Conservation (phyloP, 2,888 invertebrate species). For the Julus scandinavius region DNA sequence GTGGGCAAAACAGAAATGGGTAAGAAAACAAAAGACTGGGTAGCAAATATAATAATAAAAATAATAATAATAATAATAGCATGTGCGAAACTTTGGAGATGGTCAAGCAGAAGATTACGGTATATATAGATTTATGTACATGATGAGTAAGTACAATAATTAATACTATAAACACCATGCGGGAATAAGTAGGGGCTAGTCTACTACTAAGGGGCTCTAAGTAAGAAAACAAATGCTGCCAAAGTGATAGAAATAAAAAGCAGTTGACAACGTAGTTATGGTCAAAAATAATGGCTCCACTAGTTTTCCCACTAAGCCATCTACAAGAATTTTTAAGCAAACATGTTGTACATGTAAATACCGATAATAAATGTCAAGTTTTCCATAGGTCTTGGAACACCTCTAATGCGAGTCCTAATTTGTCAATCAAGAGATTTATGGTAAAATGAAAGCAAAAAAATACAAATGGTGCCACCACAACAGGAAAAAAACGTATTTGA, state of each 20-base stretch:
- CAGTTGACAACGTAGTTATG: conserved; percentile 32
- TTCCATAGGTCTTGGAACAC: background rate
- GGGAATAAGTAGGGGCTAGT: conserved; percentile 40
- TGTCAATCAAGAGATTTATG: background rate
- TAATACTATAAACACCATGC: conserved; percentile 52
- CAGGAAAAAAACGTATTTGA: background rate
- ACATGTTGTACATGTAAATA: background rate
- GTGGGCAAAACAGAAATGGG: conserved; percentile 52
- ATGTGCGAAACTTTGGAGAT: conserved; percentile 70
- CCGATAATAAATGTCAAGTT: background rate
- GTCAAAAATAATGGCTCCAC: conserved; percentile 8
- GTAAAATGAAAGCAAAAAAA: background rate
- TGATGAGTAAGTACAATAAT: conserved; percentile 48
- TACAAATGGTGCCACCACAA: background rate
- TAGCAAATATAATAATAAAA: conserved; percentile 45
- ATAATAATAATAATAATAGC: conserved; percentile 53
- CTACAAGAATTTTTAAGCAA: conserved; percentile 17
- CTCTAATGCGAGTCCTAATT: background rate
- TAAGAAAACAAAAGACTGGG: conserved; percentile 47
- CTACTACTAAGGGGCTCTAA: conserved; percentile 45
- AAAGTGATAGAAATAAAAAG: conserved; percentile 49
- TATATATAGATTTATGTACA: conserved; percentile 53
- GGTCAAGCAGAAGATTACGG: conserved; percentile 64
- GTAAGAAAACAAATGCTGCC: conserved; percentile 47
- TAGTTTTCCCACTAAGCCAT: conserved; percentile 2